Conservation (phyloP, 1,140 invertebrate species). For the Thaumetopoea pityocampa region DNA sequence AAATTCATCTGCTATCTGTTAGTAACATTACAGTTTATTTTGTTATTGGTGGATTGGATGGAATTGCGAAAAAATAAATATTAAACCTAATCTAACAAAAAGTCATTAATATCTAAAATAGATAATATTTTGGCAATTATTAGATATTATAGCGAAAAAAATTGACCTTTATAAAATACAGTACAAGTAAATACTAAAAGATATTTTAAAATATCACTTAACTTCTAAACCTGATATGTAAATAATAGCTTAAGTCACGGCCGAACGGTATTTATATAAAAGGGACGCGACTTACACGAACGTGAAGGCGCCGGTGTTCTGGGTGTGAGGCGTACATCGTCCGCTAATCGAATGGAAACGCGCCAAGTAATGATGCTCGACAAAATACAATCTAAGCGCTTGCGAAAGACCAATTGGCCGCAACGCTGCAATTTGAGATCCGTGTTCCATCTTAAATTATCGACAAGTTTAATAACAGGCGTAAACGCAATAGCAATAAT, state of each 20-base stretch:
- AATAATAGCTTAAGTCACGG: too few species aligned
- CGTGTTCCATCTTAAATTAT: conserved; percentile 66
- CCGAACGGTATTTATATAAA: conserved; percentile 7
- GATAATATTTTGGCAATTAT: conserved; percentile 7
- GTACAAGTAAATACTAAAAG: too few species aligned
- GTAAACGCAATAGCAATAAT: conserved; percentile 50
- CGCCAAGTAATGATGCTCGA: conserved; percentile 40
- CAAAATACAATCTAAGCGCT: conserved; percentile 48
- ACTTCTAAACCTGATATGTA: too few species aligned
- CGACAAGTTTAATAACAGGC: conserved; percentile 64
- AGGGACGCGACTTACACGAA: conserved; percentile 38
- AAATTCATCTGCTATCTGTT: conserved; percentile 32
- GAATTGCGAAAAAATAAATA: conserved; percentile 18
- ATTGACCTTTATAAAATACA: conserved; percentile 10
- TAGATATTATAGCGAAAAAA: conserved; percentile 7
- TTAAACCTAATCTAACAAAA: conserved; percentile 6
- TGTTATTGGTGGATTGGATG: conserved; percentile 25
- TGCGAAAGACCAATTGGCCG: conserved; percentile 49
- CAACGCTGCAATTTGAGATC: conserved; percentile 53
- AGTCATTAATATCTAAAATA: conserved; percentile 8
- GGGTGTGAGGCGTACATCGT: conserved; percentile 42
- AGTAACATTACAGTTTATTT: conserved; percentile 29
- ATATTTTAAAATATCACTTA: too few species aligned
- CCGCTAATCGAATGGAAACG: conserved; percentile 46
- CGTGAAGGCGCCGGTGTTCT: conserved; percentile 33